phyloP scores from a whole-genome alignment of 1,140 invertebrate genomes.

The Trissolcus basalis region DNA sequence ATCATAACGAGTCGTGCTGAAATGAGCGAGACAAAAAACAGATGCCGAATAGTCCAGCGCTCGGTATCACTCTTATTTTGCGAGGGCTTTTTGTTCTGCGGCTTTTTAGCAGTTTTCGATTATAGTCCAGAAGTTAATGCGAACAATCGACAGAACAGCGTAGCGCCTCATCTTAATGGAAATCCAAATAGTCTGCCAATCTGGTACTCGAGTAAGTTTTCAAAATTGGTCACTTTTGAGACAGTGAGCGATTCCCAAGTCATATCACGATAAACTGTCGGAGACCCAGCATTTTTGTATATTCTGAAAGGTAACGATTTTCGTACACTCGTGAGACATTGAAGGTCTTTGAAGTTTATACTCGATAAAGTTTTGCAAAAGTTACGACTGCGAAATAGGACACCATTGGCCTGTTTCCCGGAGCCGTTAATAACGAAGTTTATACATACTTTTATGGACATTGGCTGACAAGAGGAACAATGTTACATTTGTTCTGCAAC shows the following conservation, averaged over 20 bases:
- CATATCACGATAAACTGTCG: not conserved
- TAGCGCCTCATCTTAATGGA: constrained; percentile 68
- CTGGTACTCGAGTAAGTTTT: constrained; percentile 69
- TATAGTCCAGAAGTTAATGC: constrained; percentile 67
- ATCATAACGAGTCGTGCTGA: constrained; percentile 11
- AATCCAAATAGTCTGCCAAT: constrained; percentile 61
- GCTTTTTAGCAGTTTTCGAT: constrained; percentile 69
- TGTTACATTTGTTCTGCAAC: constrained; percentile 8
- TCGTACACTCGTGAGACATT: constrained; percentile 44
- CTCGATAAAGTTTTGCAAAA: constrained; percentile 48
- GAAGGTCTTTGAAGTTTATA: constrained; percentile 51
- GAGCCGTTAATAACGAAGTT: constrained; percentile 48
- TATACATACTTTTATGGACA: constrained; percentile 25
- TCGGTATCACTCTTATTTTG: constrained; percentile 67
- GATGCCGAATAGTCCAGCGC: constrained; percentile 47
- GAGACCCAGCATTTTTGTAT: too few relatives aligned
- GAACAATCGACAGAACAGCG: constrained; percentile 62
- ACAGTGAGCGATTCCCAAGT: too few relatives aligned
- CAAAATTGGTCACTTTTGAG: not conserved
- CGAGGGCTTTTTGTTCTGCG: constrained; percentile 68
- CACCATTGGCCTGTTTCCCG: constrained; percentile 51
- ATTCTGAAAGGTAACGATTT: constrained; percentile 48
- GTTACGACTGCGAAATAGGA: constrained; percentile 50
- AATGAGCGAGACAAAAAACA: constrained; percentile 9
- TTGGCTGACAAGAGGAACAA: constrained; percentile 1